A percentile compares a stretch with the other conserved stretches of the same genome.
Conservation (phyloP, 2,113 vertebrate genomes). For the Peromyscus polionotus region DNA sequence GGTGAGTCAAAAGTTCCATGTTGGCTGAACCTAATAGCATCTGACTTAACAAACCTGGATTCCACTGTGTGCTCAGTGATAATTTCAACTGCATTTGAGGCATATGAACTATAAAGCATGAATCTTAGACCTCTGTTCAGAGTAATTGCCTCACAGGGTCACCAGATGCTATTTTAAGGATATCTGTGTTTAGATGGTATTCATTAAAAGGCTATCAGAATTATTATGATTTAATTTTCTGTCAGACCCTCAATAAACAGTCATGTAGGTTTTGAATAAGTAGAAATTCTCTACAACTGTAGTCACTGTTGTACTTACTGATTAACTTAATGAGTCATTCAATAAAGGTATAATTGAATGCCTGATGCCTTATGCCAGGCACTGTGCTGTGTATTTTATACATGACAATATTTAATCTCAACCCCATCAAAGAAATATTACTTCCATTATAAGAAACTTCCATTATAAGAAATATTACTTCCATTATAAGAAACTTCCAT, state of each 20-base stretch:
- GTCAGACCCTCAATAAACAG: neutral
- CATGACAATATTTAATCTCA: neutral
- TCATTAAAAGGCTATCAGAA: neutral
- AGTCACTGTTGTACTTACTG: neutral
- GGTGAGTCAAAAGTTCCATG: neutral
- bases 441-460: too few species aligned
- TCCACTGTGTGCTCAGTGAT: neutral
- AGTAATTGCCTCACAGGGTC: neutral
- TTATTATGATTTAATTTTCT: conserved; percentile 3
- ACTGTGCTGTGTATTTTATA: neutral
- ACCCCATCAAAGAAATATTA: neutral
- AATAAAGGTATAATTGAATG: neutral
- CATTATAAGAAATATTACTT: neutral
- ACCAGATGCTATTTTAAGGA: neutral
- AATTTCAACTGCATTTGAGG: neutral
- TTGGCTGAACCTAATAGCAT: neutral
- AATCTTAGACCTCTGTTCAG: neutral
- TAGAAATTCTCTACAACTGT: neutral
- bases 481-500: too few species aligned
- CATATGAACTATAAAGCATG: neutral
- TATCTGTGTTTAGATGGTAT: neutral
- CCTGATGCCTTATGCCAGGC: too few species aligned
- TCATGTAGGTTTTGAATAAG: neutral
- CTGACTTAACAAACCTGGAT: neutral
- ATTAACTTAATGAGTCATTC: neutral